Base-by-base conservation (phyloP, 2,888 invertebrate genomes). In the Andrena fulva region DNA sequence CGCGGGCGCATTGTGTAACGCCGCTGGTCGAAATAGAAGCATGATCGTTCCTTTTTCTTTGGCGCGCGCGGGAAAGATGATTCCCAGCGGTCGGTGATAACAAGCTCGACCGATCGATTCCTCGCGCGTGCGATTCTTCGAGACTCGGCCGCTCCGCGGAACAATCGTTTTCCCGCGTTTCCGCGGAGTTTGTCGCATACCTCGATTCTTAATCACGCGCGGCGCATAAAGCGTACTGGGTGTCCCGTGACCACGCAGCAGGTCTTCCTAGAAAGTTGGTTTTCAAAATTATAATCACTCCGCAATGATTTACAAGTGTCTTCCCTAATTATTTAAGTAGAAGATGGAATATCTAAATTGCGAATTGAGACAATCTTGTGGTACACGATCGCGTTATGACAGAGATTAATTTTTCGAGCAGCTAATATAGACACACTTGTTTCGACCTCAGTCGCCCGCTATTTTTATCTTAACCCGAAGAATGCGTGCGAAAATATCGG, bases 91-190 rank as follows among this genome's bases (percentile, higher is more conserved):
- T 27, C 35, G 48, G 24, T 20, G 50, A 60, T 75, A 50, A 35
- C 42, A 29, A 29, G 24, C 69, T 29, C 59, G 59, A 10, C 35
- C 50, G 66, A 60, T 52, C 66, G 20, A 78, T 24, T 62, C 24
- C 68, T 42, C 16, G 42, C 31, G 12, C 35, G 59, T 50, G 16
- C 56, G 24, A 24, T 68, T 60, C 56, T 33, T 64, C 12, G 52
- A 27, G 31, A 62, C 33, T 72, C 52, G 50, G 52, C 64, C 12
- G 29, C 20, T 60, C 69, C 60, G 24, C 64, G 52, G 35, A 80
- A 80, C 79, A 63, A 80, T 79, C 79, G 62, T 50, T 80, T 80
- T 80, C 80, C 80, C 80, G 79, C 79, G 79, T 79, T 80, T 72
- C 77, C 69, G n/a, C 60, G n/a, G 20, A 27, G 71, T 64, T 8